phyloP scores from a whole-genome alignment of 2,797 vertebrate genomes.

The Cichlasoma orientale region DNA sequence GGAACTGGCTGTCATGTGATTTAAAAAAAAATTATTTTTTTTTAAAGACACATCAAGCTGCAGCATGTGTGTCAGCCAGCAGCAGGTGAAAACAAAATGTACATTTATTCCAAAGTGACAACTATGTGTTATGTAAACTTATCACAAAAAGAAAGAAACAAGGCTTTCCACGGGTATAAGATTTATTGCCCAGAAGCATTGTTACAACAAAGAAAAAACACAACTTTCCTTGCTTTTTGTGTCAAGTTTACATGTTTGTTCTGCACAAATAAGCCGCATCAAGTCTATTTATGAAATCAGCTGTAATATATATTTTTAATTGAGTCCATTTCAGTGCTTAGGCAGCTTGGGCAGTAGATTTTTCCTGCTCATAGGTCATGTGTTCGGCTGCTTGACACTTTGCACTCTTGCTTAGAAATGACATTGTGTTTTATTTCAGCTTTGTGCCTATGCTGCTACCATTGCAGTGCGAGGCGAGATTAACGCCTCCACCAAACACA shows the following conservation, averaged over 20 bases:
- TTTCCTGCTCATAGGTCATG: neutral
- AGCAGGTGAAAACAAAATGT: neutral
- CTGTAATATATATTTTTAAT: constrained; percentile 20
- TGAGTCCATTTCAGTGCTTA: neutral
- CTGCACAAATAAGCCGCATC: neutral
- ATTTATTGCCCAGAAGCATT: too few relatives aligned
- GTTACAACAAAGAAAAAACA: too few relatives aligned
- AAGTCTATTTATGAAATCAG: constrained; percentile 17
- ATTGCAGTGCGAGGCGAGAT: constrained; percentile 19
- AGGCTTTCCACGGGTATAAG: too few relatives aligned
- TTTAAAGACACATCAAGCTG: neutral
- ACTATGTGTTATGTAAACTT: neutral
- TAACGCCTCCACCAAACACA: constrained; percentile 25
- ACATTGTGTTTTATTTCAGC: constrained; percentile 16
- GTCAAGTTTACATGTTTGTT: neutral
- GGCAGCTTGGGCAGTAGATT: neutral
- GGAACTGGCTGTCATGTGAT: too few relatives aligned
- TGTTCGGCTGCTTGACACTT: constrained; percentile 1
- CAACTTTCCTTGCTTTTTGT: too few relatives aligned
- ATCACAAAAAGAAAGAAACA: too few relatives aligned
- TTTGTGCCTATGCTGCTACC: constrained; percentile 34
- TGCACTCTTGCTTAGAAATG: neutral
- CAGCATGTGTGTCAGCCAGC: neutral
- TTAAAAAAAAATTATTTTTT: too few relatives aligned
- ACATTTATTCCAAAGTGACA: constrained; percentile 14